These are phyloP conservation scores for Germaria angustata DNA, from an alignment of 2,888 invertebrate genomes.

Conservation along the genomic window DNA sequence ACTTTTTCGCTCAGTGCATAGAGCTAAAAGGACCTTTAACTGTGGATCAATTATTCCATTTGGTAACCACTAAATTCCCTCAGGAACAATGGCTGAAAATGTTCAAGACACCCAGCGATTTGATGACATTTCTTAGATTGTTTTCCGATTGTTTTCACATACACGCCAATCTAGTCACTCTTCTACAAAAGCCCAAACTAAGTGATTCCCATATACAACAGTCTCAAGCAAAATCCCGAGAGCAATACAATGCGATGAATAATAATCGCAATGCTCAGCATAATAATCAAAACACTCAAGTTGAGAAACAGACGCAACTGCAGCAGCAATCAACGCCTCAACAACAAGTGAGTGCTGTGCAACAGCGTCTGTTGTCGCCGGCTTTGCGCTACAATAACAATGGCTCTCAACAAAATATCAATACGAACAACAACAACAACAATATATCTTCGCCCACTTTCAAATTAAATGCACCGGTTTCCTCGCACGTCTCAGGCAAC, in stretches of 20 bases:
- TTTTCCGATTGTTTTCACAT: conserved; percentile 97
- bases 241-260: conserved; percentile 78
- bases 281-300: conserved; percentile 70
- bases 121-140: conserved; percentile 93
- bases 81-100: conserved; percentile 90
- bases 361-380: conserved; percentile 76
- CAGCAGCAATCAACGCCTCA: conserved; percentile 37
- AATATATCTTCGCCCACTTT: conserved; percentile 77
- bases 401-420: conserved; percentile 55
- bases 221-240: conserved; percentile 79
- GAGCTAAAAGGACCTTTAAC: conserved; percentile 90
- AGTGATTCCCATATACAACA: conserved; percentile 81
- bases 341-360: conserved; percentile 71
- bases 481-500: conserved; percentile 73
- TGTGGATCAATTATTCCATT: conserved; percentile 92
- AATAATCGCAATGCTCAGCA: conserved; percentile 73
- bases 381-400: conserved; percentile 71
- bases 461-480: conserved; percentile 79
- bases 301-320: conserved; percentile 39
- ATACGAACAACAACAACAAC: conserved; percentile 70
- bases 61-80: conserved; percentile 88
- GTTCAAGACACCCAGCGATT: conserved; percentile 94
- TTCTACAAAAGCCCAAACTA: conserved; percentile 88
- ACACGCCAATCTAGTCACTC: conserved; percentile 93
- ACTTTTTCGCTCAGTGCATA: conserved; percentile 90